Base-by-base conservation (phyloP, 2,797 vertebrate genomes). In the Serranus cabrilla region DNA sequence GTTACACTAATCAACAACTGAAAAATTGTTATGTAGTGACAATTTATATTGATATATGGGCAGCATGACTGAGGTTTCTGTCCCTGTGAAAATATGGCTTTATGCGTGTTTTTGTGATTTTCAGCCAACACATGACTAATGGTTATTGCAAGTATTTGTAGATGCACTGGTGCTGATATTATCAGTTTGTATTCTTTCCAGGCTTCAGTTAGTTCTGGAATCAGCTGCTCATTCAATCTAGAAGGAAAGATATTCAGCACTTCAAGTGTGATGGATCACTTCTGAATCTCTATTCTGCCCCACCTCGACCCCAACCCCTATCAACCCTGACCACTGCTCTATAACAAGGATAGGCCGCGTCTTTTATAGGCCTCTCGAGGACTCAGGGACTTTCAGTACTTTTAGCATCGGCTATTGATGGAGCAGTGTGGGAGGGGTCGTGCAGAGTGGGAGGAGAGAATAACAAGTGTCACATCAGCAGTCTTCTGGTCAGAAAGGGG, bases 391-490 rank as follows among this genome's bases (percentile, higher is more conserved):
- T 7, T 34, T 34, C 34, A 34, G 14, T 67, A 39, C 37, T 64
- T 31, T 61, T 56, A 31, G 50, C 13, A 23, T 25, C n/a, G 27
- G 18, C 25, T 58, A 57, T 49, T 54, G 73, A 71, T 46, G 61
- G 34, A 27, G 27, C 27, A 27, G 27, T 7, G 62, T 45, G 42
- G 68, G 34, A 40, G 47, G 67, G 27, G 56, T 34, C 34, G 34
- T 27, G 27, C 27, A 27, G 27, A 34, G 62, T 45, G 42, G 68
- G 34, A 40, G 47, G 67, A 18, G 43, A 57, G 62, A 74, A 76
- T 43, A 55, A 82, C 65, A 50, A 73, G 78, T 17, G 56, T 27
- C 66, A 63, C 43, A 39, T 61, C 60, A 71, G 68, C 65, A 52
- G 20, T 52, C 16, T 27, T 59, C 55, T 45, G 57, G 50, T 62